Conservation (phyloP, 1,140 invertebrate genomes). For the Hyles vespertilio region DNA sequence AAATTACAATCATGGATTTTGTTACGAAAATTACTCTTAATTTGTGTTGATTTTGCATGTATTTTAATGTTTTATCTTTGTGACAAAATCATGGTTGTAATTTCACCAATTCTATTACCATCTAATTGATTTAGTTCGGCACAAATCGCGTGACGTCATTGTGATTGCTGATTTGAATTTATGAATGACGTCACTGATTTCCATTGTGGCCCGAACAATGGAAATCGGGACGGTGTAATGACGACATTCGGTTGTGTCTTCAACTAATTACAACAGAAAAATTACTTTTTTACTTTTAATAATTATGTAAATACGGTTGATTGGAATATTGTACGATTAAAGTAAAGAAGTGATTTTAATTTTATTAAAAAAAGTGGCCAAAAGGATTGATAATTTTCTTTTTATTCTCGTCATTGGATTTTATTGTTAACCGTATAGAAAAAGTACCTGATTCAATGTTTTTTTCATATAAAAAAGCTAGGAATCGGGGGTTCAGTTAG, state of each 20-base stretch:
- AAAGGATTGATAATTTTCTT: constrained; percentile 5
- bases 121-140: constrained; percentile 16
- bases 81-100: constrained; percentile 36
- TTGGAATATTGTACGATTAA: neutral
- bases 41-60: constrained; percentile 29
- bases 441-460: constrained; percentile 55
- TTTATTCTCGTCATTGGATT: constrained; percentile 29
- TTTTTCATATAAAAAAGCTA: constrained; percentile 64
- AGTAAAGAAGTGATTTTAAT: constrained; percentile 7
- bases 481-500: constrained; percentile 40
- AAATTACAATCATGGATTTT: constrained; percentile 39
- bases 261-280: constrained; percentile 2
- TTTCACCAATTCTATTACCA: constrained; percentile 4
- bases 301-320: neutral
- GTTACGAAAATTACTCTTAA: constrained; percentile 38
- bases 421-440: constrained; percentile 26
- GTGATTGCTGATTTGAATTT: constrained; percentile 7
- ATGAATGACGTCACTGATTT: constrained; percentile 18
- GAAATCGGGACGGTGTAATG: constrained; percentile 11
- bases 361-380: constrained; percentile 4
- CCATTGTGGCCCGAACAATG: constrained; percentile 39
- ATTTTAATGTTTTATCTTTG: constrained; percentile 29
- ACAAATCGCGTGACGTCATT: constrained; percentile 17
- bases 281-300: neutral
- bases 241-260: constrained; percentile 12